These are phyloP conservation scores for Actinia equina DNA, from an alignment of 64 coral and sea anemone species.

Conservation along the genomic window DNA sequence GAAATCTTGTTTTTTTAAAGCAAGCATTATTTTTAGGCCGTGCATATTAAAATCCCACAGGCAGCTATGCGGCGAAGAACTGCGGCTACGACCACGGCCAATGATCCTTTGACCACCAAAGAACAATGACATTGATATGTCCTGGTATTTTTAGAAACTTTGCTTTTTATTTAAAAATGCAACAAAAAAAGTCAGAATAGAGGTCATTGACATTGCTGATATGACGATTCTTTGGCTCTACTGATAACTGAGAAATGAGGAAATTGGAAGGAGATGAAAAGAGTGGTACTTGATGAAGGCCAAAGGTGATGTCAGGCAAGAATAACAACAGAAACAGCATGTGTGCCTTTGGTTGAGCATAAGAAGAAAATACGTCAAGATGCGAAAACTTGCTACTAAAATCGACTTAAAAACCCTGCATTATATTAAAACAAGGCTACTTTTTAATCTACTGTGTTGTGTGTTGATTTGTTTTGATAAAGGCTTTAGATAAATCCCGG, in stretches of 20 bases:
- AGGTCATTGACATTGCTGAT: conserved; percentile 1
- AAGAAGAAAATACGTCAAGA: background rate
- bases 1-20: background rate
- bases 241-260: conserved; percentile 7
- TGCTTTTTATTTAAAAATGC: background rate
- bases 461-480: background rate
- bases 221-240: background rate
- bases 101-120: background rate
- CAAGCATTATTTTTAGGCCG: background rate
- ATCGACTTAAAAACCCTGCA: too few relatives aligned
- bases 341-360: background rate
- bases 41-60: background rate
- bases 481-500: too few relatives aligned
- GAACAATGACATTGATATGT: background rate
- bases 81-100: background rate
- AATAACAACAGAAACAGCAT: background rate
- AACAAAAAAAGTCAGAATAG: background rate
- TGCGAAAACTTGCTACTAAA: background rate
- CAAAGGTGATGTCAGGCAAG: background rate
- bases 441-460: background rate
- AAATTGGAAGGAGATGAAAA: conserved; percentile 10
- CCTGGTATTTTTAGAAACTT: background rate
- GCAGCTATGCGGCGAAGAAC: background rate
- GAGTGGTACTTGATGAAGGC: background rate
- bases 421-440: background rate